phyloP scores from a whole-genome alignment of 2,113 vertebrate species.

The Laticauda laticaudata region DNA sequence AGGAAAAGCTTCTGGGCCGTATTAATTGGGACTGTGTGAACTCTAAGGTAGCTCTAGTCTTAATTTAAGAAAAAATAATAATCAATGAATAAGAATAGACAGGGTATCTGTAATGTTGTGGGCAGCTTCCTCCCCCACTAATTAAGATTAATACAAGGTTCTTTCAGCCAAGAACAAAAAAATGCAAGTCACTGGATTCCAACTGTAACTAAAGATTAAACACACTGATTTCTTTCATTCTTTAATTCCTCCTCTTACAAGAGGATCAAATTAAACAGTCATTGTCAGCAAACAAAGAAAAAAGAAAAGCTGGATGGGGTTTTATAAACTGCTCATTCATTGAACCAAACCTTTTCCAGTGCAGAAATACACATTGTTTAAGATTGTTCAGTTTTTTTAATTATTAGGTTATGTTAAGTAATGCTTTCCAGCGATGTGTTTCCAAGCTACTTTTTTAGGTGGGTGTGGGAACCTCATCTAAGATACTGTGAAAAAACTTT shows the following conservation, averaged over 20 bases:
- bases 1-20: slow-evolving; percentile 31
- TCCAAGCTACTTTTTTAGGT: not conserved
- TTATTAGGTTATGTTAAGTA: not conserved
- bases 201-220: not conserved
- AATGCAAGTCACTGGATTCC: not conserved
- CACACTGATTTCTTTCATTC: not conserved
- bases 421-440: not conserved
- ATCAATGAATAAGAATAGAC: not conserved
- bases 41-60: slow-evolving; percentile 14
- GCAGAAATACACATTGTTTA: not conserved
- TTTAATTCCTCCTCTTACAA: not conserved
- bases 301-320: not conserved
- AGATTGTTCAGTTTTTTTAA: not conserved
- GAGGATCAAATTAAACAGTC: not conserved
- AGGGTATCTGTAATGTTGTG: not conserved
- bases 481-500: not conserved
- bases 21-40: not conserved
- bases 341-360: not conserved
- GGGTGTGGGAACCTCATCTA: not conserved
- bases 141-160: not conserved
- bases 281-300: not conserved
- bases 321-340: not conserved
- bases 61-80: not conserved
- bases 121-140: not conserved
- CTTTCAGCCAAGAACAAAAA: not conserved